Evolutionary conservation across 1,140 invertebrate species (phyloP).

Genomic region (Sitobion miscanthi): DNA sequence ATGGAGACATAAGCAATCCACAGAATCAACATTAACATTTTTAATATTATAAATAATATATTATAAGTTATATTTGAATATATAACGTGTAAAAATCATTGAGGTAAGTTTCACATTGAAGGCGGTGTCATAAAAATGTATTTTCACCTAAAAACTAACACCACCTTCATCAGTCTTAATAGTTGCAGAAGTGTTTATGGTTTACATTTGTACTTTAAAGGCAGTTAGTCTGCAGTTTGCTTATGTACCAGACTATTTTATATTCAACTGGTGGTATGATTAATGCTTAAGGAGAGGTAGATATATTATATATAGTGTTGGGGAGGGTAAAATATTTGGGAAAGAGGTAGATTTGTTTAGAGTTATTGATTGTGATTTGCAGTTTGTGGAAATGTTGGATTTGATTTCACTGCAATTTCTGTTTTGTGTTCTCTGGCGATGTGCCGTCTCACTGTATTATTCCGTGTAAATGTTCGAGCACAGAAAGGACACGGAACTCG

Average conservation of each 20-base stretch:
- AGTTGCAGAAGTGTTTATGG: slow-evolving; percentile 54
- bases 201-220: slow-evolving; percentile 56
- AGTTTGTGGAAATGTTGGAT: slow-evolving; percentile 66
- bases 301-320: slow-evolving; percentile 13
- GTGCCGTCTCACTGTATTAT: slow-evolving; percentile 87
- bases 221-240: slow-evolving; percentile 54
- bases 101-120: slow-evolving; percentile 53
- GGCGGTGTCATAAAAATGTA: slow-evolving; percentile 51
- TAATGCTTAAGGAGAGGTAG: slow-evolving; percentile 41
- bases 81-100: slow-evolving; percentile 54
- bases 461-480: slow-evolving; percentile 87
- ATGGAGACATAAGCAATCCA: slow-evolving; percentile 53
- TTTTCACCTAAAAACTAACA: slow-evolving; percentile 52
- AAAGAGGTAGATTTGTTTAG: slow-evolving; percentile 37
- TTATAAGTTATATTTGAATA: slow-evolving; percentile 44
- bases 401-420: slow-evolving; percentile 72
- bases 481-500: slow-evolving; percentile 87
- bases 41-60: slow-evolving; percentile 55
- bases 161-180: slow-evolving; percentile 47
- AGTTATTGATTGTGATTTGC: slow-evolving; percentile 61
- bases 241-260: slow-evolving; percentile 52
- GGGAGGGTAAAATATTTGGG: not conserved
- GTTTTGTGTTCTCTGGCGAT: slow-evolving; percentile 86
- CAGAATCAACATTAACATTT: slow-evolving; percentile 56
- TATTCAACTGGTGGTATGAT: slow-evolving; percentile 51